These are phyloP conservation scores for Chrysomallon squamiferum DNA, from an alignment of 1,140 invertebrate genomes.

Conservation along the genomic window DNA sequence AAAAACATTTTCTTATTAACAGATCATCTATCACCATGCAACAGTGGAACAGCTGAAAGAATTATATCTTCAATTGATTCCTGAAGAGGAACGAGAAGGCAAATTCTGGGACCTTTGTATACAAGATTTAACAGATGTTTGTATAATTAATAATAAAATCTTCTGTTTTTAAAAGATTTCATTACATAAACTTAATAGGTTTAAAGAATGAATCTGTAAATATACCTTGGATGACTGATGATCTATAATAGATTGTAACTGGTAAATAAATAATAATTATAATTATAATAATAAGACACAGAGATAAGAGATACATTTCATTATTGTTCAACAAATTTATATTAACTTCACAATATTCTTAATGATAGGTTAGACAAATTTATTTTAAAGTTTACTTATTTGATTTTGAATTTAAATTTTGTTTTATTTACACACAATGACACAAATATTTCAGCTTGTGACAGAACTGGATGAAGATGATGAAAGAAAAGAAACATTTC, in stretches of 20 bases:
- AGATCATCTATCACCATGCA: slow-evolving; percentile 48
- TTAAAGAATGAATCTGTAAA: not conserved
- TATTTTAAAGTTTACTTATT: too few relatives aligned
- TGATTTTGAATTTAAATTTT: too few relatives aligned
- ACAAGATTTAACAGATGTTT: slow-evolving; percentile 47
- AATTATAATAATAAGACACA: not conserved
- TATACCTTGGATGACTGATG: not conserved
- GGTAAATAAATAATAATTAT: not conserved
- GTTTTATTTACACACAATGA: too few relatives aligned
- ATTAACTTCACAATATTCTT: too few relatives aligned
- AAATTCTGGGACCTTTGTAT: slow-evolving; percentile 51
- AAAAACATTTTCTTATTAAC: too few relatives aligned
- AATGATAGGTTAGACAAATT: too few relatives aligned
- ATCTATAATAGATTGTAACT: not conserved
- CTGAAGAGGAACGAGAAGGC: slow-evolving; percentile 40
- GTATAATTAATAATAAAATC: not conserved
- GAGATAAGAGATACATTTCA: not conserved
- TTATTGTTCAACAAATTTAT: too few relatives aligned
- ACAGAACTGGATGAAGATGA: slow-evolving; percentile 51
- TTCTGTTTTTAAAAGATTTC: slow-evolving; percentile 2
- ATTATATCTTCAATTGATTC: slow-evolving; percentile 43
- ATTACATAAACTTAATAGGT: not conserved
- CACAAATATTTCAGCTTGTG: slow-evolving; percentile 39
- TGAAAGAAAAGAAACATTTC: slow-evolving; percentile 49
- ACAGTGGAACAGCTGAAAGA: slow-evolving; percentile 46